Percentiles rank a stretch among this genome's conserved stretches.
Evolutionary conservation across 1,140 invertebrate species (phyloP).

Genomic region (Eriocheir sinensis): DNA sequence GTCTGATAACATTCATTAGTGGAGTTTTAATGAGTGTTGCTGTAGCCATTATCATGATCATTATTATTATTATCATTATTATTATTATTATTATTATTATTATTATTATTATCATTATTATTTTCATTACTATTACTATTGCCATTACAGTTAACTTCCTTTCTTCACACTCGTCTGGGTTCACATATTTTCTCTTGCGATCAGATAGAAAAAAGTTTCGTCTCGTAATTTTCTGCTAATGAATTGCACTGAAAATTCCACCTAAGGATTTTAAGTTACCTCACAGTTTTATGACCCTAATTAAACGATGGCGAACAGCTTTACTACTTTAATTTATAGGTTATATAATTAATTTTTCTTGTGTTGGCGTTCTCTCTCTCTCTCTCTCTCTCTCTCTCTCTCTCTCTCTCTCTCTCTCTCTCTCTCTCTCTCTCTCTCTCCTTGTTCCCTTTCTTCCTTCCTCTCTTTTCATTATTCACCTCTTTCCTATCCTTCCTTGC

Average conservation of each 20-base stretch:
- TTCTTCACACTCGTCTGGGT: not conserved
- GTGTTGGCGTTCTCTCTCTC: not conserved
- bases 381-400: too few relatives aligned
- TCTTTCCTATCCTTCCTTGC: not conserved
- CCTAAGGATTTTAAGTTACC: too few relatives aligned
- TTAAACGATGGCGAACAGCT: too few relatives aligned
- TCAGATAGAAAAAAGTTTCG: too few relatives aligned
- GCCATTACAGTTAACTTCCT: not conserved
- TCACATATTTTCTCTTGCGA: not conserved
- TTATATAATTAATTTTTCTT: not conserved
- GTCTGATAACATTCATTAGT: not conserved
- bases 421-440: not conserved
- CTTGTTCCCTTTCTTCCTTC: not conserved
- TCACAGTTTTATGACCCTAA: too few relatives aligned
- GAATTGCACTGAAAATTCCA: too few relatives aligned
- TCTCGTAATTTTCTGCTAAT: too few relatives aligned
- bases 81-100: not conserved
- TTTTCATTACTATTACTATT: not conserved
- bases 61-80: conserved; percentile 19
- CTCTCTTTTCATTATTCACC: too few relatives aligned
- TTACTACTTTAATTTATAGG: too few relatives aligned
- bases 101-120: too few relatives aligned
- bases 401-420: too few relatives aligned
- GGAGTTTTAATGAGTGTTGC: not conserved
- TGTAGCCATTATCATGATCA: conserved; percentile 17